Base-by-base conservation (phyloP, 37 sponge, comb jelly and placozoan species). In the Mnemiopsis leidyi region DNA sequence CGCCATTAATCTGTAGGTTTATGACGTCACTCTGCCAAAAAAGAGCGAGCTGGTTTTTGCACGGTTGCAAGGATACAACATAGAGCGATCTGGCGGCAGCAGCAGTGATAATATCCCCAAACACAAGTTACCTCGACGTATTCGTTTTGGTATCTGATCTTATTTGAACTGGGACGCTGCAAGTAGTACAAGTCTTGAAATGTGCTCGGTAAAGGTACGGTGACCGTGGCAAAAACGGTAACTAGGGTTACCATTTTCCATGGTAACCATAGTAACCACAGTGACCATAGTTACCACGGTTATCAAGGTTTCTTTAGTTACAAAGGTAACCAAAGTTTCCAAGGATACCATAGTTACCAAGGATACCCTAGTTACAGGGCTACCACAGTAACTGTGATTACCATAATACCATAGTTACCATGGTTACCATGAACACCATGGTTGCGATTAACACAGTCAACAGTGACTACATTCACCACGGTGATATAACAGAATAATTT, bases 71-170 rank as follows among this genome's bases (percentile, higher is more conserved):
- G 13, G 61, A 48, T 5, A 48, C 61, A 48, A 48, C 61, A n/a
- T n/a, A 48, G 61, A 48, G 61, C 61, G 61, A 48, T 48, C 5
- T 71, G n/a, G 75, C 75, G 75, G n/a, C 61, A 48, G 61, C 61
- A 48, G 61, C 61, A 48, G 5, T 18, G 3, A 29, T 71, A 71
- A 71, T 28, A 28, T 71, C 75, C 30, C 75, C 30, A 71, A 71
- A 77, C 36, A 34, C 79, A 32, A 26, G 33, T 77, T 77, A 77
- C 79, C 79, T 77, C 79, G 9, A 77, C 79, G 36, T 77, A 77
- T 77, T 77, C 79, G 36, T 77, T 77, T 32, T 77, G 79, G 33
- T 77, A 77, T 31, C 79, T 26, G 32, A 77, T 77, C 79, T 77
- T 31, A 77, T 77, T 77, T 28, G 79, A 26, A 34, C 79, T 77